phyloP scores from a whole-genome alignment of 2,888 invertebrate species.

The Parapristionchus giblindavisi region DNA sequence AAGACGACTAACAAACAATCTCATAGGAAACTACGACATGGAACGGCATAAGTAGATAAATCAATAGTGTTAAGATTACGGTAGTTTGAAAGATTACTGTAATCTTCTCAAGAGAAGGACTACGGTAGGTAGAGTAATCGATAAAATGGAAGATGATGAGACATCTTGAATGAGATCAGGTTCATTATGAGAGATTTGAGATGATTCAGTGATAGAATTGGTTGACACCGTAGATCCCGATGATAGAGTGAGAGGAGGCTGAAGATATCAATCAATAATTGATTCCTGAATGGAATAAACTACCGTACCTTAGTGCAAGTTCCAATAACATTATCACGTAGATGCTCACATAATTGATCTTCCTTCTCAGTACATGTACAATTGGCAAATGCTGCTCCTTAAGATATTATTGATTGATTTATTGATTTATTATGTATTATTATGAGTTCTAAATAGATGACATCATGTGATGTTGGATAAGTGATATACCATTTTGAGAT shows the following conservation, averaged over 20 bases:
- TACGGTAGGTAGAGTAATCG: conserved; percentile 12
- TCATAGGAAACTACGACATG: conserved; percentile 3
- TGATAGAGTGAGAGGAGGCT: not conserved
- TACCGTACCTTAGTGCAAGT: conserved; percentile 52
- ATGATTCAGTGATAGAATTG: conserved; percentile 29
- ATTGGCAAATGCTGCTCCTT: conserved; percentile 52
- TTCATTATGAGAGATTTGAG: conserved; percentile 8
- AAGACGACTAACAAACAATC: conserved; percentile 4
- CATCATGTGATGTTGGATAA: too few relatives aligned
- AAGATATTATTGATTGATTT: too few relatives aligned
- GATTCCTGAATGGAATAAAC: not conserved
- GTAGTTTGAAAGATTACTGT: not conserved
- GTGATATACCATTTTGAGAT: conserved; percentile 12
- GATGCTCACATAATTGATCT: conserved; percentile 63
- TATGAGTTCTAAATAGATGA: too few relatives aligned
- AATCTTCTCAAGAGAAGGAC: not conserved
- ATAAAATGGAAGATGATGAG: conserved; percentile 3
- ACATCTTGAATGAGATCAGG: not conserved
- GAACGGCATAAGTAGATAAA: not conserved
- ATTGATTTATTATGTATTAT: too few relatives aligned
- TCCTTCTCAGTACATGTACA: conserved; percentile 68
- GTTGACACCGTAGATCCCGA: not conserved
- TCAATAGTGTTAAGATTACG: not conserved
- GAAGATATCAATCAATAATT: not conserved
- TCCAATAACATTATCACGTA: conserved; percentile 57